Percentiles rank a stretch among this genome's conserved stretches.
Conservation (phyloP, 2,888 invertebrate genomes). For the Dynastes hyllus region DNA sequence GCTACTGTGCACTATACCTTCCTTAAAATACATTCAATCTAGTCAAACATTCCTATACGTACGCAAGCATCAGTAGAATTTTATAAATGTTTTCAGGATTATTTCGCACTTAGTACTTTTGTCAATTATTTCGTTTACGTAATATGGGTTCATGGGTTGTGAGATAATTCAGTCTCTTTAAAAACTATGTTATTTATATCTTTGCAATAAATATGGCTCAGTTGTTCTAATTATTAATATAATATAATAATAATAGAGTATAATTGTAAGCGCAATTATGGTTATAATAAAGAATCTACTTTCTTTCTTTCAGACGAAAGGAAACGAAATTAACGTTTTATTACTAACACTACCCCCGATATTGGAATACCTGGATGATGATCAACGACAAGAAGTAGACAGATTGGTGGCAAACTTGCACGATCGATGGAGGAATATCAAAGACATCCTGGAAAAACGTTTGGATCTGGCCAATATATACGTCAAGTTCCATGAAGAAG, state of each 20-base stretch:
- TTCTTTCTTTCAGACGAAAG: constrained; percentile 75
- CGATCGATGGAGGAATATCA: constrained; percentile 78
- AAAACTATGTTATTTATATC: no score
- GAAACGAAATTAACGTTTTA: constrained; percentile 79
- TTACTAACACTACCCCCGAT: constrained; percentile 78
- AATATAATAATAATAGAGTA: no score
- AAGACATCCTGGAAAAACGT: constrained; percentile 76
- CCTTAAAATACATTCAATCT: no score
- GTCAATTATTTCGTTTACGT: constrained; percentile 27
- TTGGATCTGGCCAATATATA: constrained; percentile 80
- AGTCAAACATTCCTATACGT: background rate
- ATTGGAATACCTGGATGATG: constrained; percentile 78
- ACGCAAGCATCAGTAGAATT: background rate
- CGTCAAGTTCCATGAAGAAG: constrained; percentile 82
- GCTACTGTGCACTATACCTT: no score
- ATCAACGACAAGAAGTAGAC: constrained; percentile 77
- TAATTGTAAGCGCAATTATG: no score
- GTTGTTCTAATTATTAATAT: no score
- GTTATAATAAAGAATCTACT: constrained; percentile 32
- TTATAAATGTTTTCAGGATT: no score
- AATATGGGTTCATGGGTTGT: no score
- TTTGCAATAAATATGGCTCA: no score
- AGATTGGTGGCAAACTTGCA: constrained; percentile 78
- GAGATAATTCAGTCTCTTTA: no score
- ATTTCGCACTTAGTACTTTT: background rate